Evolutionary conservation across 2,888 invertebrate species (phyloP).

Genomic region (Trilocha varians): DNA sequence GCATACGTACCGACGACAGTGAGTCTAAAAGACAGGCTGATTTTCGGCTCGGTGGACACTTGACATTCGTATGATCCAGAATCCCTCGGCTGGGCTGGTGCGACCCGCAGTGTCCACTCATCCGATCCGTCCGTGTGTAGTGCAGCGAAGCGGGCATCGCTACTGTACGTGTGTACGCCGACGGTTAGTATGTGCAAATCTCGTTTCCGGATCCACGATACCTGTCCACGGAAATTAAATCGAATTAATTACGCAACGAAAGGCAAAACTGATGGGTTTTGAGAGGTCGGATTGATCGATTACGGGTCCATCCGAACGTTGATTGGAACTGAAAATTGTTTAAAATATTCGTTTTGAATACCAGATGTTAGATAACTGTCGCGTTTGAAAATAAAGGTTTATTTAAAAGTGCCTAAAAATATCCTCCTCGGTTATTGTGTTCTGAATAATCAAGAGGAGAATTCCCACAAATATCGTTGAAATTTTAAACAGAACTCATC

Average conservation of each 20-base stretch:
- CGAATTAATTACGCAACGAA: not conserved
- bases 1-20: constrained; percentile 82
- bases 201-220: constrained; percentile 90
- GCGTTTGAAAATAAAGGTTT: too few species aligned
- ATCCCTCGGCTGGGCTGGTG: constrained; percentile 81
- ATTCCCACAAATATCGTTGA: too few species aligned
- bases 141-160: constrained; percentile 78
- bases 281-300: constrained; percentile 3
- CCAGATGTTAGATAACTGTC: too few species aligned
- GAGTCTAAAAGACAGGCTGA: constrained; percentile 82
- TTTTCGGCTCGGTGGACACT: constrained; percentile 93
- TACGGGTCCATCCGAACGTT: not conserved
- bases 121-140: constrained; percentile 77
- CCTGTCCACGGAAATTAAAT: constrained; percentile 62
- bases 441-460: too few species aligned
- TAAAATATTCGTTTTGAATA: not conserved
- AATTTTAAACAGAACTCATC: too few species aligned
- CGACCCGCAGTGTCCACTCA: constrained; percentile 74
- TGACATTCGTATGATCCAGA: constrained; percentile 94
- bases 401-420: too few species aligned
- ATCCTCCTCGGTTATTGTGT: too few species aligned
- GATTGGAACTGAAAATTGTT: not conserved
- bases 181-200: constrained; percentile 83
- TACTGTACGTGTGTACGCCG: constrained; percentile 78
- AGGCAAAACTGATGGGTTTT: constrained; percentile 1